Conservation (phyloP, 2,888 invertebrate genomes). For the Branchellion lobata region DNA sequence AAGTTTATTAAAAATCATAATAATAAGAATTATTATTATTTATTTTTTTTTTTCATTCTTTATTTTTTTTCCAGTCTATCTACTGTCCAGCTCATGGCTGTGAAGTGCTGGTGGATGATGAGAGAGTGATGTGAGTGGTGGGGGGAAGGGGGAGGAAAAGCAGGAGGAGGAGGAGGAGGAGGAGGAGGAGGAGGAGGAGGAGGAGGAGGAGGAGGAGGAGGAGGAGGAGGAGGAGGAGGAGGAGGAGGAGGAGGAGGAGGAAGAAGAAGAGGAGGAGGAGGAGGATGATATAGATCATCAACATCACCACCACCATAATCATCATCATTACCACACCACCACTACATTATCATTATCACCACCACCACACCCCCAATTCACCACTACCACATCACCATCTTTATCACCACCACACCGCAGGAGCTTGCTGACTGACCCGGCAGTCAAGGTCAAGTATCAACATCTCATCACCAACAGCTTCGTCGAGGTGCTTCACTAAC, state of each 20-base stretch:
- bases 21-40: too few relatives aligned
- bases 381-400: not conserved
- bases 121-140: constrained; percentile 77
- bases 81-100: constrained; percentile 95
- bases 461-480: constrained; percentile 97
- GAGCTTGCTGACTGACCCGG: constrained; percentile 59
- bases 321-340: too few relatives aligned
- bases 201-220: constrained; percentile 1
- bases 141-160: constrained; percentile 2
- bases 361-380: not conserved
- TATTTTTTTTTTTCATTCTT: too few relatives aligned
- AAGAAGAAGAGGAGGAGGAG: constrained; percentile 1
- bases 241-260: constrained; percentile 1
- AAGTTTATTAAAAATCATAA: too few relatives aligned
- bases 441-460: constrained; percentile 73
- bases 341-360: not conserved
- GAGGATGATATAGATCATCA: not conserved
- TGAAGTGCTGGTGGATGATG: constrained; percentile 95
- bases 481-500: constrained; percentile 74
- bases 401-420: constrained; percentile 52
- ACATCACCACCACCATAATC: not conserved
- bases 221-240: not conserved
- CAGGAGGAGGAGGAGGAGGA: not conserved
- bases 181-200: constrained; percentile 7
- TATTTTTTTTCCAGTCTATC: constrained; percentile 84